Evolutionary conservation across 2,797 vertebrate species (phyloP).

Genomic region (Aldrovandia affinis): DNA sequence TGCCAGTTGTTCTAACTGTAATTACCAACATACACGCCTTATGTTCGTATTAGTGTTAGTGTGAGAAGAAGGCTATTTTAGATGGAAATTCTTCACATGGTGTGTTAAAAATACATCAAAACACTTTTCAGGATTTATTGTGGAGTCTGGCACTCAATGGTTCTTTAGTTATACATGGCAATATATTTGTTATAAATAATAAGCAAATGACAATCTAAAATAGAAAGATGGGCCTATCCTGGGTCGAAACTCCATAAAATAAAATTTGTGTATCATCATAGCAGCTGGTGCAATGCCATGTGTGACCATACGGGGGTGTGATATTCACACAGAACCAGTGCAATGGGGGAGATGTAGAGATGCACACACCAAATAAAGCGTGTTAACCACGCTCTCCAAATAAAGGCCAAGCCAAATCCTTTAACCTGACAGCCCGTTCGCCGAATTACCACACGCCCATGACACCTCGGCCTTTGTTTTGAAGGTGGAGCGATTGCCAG

Average conservation of each 20-base stretch:
- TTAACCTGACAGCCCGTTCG: not conserved
- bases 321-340: slow-evolving; percentile 11
- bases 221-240: no score
- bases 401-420: not conserved
- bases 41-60: no score
- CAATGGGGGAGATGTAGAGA: not conserved
- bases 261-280: not conserved
- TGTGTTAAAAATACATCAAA: no score
- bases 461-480: not conserved
- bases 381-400: not conserved
- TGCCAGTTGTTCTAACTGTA: not conserved
- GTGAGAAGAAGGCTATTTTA: no score
- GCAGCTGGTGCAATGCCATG: slow-evolving; percentile 8
- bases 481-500: not conserved
- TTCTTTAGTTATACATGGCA: no score
- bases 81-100: no score
- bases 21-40: no score
- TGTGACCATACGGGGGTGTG: slow-evolving; percentile 39
- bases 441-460: not conserved
- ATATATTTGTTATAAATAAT: no score
- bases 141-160: no score
- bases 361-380: no score
- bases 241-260: not conserved
- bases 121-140: no score
- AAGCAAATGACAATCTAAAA: no score